Conservation (phyloP, 2,888 invertebrate species). For the Pyrgus malvae region DNA sequence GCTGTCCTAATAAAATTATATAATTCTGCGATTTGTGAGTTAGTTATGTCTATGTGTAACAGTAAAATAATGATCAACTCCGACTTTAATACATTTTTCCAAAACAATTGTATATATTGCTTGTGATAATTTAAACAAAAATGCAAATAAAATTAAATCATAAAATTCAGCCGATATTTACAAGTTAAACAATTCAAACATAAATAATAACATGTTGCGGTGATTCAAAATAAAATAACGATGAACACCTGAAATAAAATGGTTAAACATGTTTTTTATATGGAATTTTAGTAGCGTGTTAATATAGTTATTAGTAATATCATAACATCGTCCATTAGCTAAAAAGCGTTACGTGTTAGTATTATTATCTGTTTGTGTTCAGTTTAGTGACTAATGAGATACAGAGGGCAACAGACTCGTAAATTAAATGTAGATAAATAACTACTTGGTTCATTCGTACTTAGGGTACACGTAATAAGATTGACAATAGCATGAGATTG, state of each 20-base stretch:
- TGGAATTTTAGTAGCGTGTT: slow-evolving; percentile 4
- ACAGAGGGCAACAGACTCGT: slow-evolving; percentile 24
- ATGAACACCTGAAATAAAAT: slow-evolving; percentile 22
- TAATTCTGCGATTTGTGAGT: neutral
- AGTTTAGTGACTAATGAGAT: slow-evolving; percentile 9
- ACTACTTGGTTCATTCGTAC: neutral
- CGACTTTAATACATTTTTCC: neutral
- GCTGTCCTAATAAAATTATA: slow-evolving; percentile 8
- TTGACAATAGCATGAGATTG: slow-evolving; percentile 2
- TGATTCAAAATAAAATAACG: neutral
- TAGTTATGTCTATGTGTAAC: neutral
- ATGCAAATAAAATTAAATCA: no score
- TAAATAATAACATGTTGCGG: no score
- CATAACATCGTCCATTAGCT: slow-evolving; percentile 16
- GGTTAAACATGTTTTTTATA: slow-evolving; percentile 3
- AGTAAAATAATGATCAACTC: neutral
- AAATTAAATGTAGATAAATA: neutral
- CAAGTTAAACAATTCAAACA: no score
- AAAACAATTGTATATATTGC: no score
- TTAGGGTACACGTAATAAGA: neutral
- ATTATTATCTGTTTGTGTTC: slow-evolving; percentile 17
- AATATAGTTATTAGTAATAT: slow-evolving; percentile 19
- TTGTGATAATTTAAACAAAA: no score
- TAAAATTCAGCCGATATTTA: no score
- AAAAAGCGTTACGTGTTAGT: slow-evolving; percentile 25